These are phyloP conservation scores for Drymodes brunneopygia DNA, from an alignment of 2,113 vertebrate species.

Conservation along the genomic window DNA sequence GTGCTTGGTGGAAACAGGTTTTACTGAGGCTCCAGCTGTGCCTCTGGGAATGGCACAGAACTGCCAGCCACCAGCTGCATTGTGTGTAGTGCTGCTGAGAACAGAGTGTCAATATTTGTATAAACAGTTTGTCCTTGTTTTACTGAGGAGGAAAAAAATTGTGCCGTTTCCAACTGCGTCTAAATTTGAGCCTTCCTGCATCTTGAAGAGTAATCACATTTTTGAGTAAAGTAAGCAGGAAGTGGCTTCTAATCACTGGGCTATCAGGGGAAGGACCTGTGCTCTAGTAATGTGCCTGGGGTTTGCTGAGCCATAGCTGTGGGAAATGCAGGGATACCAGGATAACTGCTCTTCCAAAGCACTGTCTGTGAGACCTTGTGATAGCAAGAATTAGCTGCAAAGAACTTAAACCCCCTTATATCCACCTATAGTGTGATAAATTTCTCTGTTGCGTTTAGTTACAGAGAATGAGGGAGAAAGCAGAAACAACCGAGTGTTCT, in stretches of 20 bases:
- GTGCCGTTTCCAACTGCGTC: not conserved
- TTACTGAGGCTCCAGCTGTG: not conserved
- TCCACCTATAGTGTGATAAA: not conserved
- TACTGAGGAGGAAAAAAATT: not conserved
- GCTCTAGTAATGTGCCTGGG: not conserved
- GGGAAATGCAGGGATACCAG: not conserved
- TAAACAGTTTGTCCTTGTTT: constrained; percentile 26
- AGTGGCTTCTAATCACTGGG: not conserved
- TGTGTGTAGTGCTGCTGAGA: not conserved
- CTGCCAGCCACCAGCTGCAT: not conserved
- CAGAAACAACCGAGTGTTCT: rapidly evolving
- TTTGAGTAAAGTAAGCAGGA: constrained; percentile 12
- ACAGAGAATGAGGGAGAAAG: not conserved
- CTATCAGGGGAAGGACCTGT: not conserved
- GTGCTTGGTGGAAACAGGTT: not conserved
- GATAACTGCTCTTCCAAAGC: not conserved
- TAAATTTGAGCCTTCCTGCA: constrained; percentile 44
- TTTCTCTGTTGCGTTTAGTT: not conserved
- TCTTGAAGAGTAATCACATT: constrained; percentile 24
- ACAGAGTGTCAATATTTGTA: not conserved
- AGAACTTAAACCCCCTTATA: not conserved
- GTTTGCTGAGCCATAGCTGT: not conserved
- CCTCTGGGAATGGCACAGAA: not conserved
- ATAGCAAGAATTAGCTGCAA: not conserved
- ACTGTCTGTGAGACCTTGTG: not conserved